phyloP scores from a whole-genome alignment of 1,140 invertebrate genomes.

The Oedothorax gibbosus region DNA sequence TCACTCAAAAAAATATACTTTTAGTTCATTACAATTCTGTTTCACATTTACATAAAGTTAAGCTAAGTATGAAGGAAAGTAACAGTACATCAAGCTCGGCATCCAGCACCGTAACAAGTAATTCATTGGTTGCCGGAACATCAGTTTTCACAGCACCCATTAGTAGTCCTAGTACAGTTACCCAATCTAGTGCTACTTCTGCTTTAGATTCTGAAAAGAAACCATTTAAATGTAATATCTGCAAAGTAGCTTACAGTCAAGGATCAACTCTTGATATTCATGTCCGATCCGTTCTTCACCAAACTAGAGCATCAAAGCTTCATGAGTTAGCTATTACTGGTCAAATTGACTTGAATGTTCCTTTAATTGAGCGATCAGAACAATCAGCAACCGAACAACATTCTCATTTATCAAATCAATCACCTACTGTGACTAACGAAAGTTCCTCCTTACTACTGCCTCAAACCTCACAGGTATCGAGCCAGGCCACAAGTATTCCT shows the following conservation, averaged over 20 bases:
- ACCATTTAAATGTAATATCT: constrained; percentile 95
- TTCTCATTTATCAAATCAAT: constrained; percentile 4
- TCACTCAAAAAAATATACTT: constrained; percentile 95
- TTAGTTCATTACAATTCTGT: constrained; percentile 96
- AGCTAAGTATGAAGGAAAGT: constrained; percentile 81
- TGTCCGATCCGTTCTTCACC: constrained; percentile 92
- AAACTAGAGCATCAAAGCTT: constrained; percentile 89
- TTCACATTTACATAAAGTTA: constrained; percentile 94
- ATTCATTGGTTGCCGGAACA: constrained; percentile 63
- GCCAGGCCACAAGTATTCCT: constrained; percentile 61
- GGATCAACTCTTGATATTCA: constrained; percentile 95
- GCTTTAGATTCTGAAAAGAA: constrained; percentile 76
- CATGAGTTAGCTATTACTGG: constrained; percentile 88
- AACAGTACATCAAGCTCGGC: constrained; percentile 13
- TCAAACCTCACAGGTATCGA: constrained; percentile 55
- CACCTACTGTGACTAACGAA: constrained; percentile 49
- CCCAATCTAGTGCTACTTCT: constrained; percentile 2
- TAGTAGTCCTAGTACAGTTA: constrained; percentile 9
- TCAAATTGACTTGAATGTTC: constrained; percentile 86
- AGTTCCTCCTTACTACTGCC: constrained; percentile 61
- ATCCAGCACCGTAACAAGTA: constrained; percentile 16
- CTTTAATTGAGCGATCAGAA: constrained; percentile 90
- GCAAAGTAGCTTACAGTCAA: constrained; percentile 92
- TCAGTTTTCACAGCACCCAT: constrained; percentile 65
- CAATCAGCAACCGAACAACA: constrained; percentile 58